Evolutionary conservation across 2,113 vertebrate species (phyloP).

Genomic region (Oncorhynchus mykiss): DNA sequence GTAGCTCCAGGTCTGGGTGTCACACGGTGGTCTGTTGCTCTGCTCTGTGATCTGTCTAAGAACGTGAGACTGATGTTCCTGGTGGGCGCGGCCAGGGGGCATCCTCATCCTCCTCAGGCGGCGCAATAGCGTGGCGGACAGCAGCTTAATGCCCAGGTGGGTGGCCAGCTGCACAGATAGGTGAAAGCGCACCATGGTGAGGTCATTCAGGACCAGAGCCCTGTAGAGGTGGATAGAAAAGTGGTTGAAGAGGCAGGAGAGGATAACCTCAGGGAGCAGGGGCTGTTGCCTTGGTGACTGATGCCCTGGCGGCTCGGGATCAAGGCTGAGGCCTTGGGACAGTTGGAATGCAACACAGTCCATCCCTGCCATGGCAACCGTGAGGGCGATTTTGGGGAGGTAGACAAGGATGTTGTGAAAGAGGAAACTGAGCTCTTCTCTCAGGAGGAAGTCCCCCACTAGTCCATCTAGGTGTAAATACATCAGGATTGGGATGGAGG

Average conservation of each 20-base stretch:
- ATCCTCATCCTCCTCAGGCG: not conserved
- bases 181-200: not conserved
- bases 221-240: slow-evolving; percentile 22
- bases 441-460: not conserved
- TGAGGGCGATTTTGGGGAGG: slow-evolving; percentile 16
- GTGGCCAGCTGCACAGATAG: slow-evolving; percentile 21
- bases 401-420: not conserved
- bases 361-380: slow-evolving; percentile 8
- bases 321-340: not conserved
- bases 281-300: not conserved
- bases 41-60: slow-evolving; percentile 19
- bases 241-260: slow-evolving; percentile 23
- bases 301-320: not conserved
- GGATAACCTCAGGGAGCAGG: slow-evolving; percentile 22
- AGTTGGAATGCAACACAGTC: slow-evolving; percentile 12
- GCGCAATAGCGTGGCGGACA: not conserved
- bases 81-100: not conserved
- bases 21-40: slow-evolving; percentile 6
- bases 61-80: not conserved
- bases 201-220: not conserved
- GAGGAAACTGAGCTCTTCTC: not conserved
- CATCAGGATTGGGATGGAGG: not conserved
- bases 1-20: slow-evolving; percentile 13
- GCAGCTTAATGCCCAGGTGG: not conserved
- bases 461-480: slow-evolving; percentile 8